Evolutionary conservation across 2,797 vertebrate species (phyloP), one percentile per base, ranked within the genome.

Genomic region (Orestias chungarensis): DNA sequence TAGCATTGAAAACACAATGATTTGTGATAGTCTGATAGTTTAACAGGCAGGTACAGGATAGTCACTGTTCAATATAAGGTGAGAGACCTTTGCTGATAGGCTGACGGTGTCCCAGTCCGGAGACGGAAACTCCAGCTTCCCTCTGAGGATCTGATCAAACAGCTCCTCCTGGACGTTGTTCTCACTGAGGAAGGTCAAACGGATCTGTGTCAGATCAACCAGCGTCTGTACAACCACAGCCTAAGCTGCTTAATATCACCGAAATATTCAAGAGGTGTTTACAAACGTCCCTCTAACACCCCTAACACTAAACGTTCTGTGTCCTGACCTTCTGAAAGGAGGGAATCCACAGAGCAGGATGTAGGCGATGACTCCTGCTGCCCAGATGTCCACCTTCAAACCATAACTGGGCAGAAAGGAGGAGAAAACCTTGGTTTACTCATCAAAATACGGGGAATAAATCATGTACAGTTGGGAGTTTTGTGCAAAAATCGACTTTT

Each of bases 351-450:
- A 99, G 35, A 99, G 89, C 29, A 99, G 94, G 78, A 99, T 99
- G 90, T 98, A 99, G 0, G 96, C 95, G 90, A 99, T 99, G 74
- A 99, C 97, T 0, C 98, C 98, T 0, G 97, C 96, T 0, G 98
- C 98, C 98, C 98, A 99, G 77, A 99, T 96, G 81, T 99, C 98
- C 82, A 99, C 98, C 92, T 99, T 99, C 86, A 99, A 92, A 61
- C 97, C 98, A 0, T 99, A 99, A 0, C 98, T 99, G 40, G 47
- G 78, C 54, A 77, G 55, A 82, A 29, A 81, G 40, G 71, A 70
- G 25, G 73, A 79, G n/a, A n/a, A n/a, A n/a, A n/a, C n/a, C n/a
- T 12, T 2, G 23, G 40, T 62, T 61, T 62, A 40, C 5, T 38
- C 35, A 6, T 8, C 4, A 40, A 62, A 25, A 25, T 62, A 62